phyloP scores from a whole-genome alignment of 2,888 invertebrate genomes.

The Saturnia japonica region DNA sequence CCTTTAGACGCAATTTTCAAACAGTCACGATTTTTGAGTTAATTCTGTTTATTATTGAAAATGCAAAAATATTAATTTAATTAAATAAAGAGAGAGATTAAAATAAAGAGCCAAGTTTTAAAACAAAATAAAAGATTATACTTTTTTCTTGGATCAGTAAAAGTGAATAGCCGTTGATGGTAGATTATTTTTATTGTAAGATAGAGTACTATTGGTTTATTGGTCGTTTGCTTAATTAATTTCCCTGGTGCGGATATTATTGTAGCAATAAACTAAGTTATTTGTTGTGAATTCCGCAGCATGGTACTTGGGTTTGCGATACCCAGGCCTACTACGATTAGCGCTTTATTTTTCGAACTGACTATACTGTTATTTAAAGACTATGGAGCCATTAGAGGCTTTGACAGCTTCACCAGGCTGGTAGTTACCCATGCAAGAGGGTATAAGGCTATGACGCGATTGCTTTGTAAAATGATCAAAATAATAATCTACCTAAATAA shows the following conservation, averaged over 20 bases:
- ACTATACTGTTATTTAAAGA: no score
- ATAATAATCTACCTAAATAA: no score
- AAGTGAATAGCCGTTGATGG: background rate
- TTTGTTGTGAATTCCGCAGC: slow-evolving; percentile 43
- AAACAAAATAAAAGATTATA: background rate
- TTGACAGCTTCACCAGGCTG: no score
- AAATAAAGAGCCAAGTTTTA: background rate
- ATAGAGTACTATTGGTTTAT: slow-evolving; percentile 27
- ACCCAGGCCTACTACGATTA: background rate
- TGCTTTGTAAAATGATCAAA: no score
- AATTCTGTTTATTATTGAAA: no score
- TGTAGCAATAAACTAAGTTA: slow-evolving; percentile 65
- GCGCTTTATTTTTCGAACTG: no score
- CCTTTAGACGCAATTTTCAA: no score
- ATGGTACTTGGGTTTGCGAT: background rate
- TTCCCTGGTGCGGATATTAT: slow-evolving; percentile 49
- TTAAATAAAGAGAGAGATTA: background rate
- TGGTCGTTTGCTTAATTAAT: slow-evolving; percentile 51
- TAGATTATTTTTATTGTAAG: slow-evolving; percentile 22
- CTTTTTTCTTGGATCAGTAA: background rate
- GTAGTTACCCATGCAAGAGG: background rate
- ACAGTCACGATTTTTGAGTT: no score
- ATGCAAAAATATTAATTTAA: background rate
- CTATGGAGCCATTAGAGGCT: no score
- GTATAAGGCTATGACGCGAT: background rate